phyloP scores from a whole-genome alignment of 2,888 invertebrate genomes.

The Mactromeris polynyma region DNA sequence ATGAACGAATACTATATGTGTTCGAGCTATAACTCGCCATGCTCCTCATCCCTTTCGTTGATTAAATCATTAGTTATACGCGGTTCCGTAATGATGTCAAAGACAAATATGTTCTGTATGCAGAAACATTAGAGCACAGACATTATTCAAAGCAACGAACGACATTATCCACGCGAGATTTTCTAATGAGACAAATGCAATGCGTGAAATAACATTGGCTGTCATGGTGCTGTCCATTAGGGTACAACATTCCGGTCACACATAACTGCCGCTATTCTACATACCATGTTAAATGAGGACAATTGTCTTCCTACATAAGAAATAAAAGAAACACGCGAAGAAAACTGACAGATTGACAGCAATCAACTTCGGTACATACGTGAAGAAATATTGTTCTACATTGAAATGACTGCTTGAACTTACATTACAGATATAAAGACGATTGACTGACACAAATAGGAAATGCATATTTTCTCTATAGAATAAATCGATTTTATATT shows the following conservation, averaged over 20 bases:
- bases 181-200: not conserved
- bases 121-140: not conserved
- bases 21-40: not conserved
- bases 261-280: not conserved
- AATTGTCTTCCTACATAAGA: no score
- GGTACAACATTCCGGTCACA: not conserved
- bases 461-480: no score
- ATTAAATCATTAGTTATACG: not conserved
- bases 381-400: no score
- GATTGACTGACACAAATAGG: no score
- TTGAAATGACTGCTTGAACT: no score
- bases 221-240: not conserved
- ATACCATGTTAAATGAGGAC: not conserved
- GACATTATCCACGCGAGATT: not conserved
- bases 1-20: not conserved
- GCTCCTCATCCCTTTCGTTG: not conserved
- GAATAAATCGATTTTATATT: no score
- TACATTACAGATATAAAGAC: no score
- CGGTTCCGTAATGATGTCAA: not conserved
- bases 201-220: not conserved
- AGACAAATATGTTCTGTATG: slow-evolving; percentile 11
- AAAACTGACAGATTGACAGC: no score
- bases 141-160: not conserved
- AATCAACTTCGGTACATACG: no score
- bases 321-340: no score